Evolutionary conservation across 2,888 invertebrate species (phyloP).

Genomic region (Malacosoma neustria): DNA sequence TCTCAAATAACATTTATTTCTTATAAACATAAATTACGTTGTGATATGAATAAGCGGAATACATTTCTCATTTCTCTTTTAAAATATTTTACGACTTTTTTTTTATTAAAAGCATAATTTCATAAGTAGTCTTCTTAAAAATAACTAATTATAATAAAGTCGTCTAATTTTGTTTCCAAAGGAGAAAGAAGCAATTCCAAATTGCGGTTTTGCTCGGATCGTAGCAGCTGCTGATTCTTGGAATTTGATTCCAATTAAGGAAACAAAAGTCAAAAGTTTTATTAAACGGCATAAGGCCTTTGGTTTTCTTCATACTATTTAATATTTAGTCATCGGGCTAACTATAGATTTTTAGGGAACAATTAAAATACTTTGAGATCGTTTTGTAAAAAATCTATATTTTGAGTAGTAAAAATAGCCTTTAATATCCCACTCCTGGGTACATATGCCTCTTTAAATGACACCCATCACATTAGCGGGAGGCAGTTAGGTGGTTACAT

Average conservation of each 20-base stretch:
- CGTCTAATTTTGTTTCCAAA: constrained; percentile 11
- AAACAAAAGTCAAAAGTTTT: constrained; percentile 62
- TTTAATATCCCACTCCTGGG: too few species aligned
- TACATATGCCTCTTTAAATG: too few species aligned
- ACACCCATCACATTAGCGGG: too few species aligned
- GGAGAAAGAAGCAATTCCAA: constrained; percentile 35
- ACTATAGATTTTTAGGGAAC: too few species aligned
- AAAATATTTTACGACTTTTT: not conserved
- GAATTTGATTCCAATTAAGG: constrained; percentile 65
- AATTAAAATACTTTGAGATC: too few species aligned
- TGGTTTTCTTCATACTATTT: constrained; percentile 27
- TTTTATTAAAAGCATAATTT: not conserved
- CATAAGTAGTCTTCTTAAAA: not conserved
- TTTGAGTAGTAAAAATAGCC: too few species aligned
- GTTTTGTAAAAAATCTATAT: too few species aligned
- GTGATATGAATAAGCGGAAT: not conserved
- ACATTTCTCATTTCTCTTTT: not conserved
- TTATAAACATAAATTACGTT: not conserved
- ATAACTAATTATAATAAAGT: constrained; percentile 13
- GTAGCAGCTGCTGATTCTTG: constrained; percentile 62
- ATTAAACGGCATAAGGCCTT: constrained; percentile 52
- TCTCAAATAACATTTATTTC: too few species aligned
- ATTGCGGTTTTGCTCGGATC: constrained; percentile 29
- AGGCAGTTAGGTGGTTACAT: too few species aligned
- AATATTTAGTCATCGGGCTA: constrained; percentile 38